phyloP scores from a whole-genome alignment of 1,140 invertebrate genomes.

The Cydia splendana region DNA sequence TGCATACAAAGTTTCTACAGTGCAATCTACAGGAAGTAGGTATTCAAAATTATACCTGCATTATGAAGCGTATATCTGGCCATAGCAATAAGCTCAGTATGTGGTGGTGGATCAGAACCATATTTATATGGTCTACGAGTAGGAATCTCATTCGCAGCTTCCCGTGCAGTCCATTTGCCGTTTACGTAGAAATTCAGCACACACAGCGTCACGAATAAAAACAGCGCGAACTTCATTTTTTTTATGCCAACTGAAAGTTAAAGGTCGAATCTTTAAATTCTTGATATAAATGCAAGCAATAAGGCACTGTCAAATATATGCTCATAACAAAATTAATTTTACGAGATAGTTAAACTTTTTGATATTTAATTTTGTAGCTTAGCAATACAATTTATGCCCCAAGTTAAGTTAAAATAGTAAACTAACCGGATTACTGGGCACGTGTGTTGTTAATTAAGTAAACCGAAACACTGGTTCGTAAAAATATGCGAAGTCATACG shows the following conservation, averaged over 20 bases:
- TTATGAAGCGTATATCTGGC: conserved; percentile 73
- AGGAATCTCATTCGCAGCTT: conserved; percentile 47
- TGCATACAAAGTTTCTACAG: not conserved
- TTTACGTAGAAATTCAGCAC: conserved; percentile 50
- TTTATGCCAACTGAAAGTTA: not conserved
- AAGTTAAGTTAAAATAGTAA: conserved; percentile 1
- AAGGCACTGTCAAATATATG: not conserved
- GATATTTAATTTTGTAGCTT: conserved; percentile 12
- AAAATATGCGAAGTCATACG: conserved; percentile 29
- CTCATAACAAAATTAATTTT: not conserved
- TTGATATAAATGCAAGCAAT: not conserved
- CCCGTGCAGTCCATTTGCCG: conserved; percentile 44
- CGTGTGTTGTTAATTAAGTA: conserved; percentile 26
- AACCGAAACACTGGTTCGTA: conserved; percentile 3
- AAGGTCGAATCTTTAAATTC: not conserved
- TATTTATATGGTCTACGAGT: conserved; percentile 39
- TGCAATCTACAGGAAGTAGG: not conserved
- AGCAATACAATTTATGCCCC: not conserved
- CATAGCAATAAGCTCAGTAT: conserved; percentile 70
- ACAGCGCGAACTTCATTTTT: conserved; percentile 40
- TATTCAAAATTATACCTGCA: conserved; percentile 48
- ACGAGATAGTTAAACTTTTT: not conserved
- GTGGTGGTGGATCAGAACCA: conserved; percentile 59
- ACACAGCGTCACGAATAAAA: conserved; percentile 46
- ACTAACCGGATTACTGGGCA: not conserved